Base-by-base conservation (phyloP, 2,888 invertebrate genomes). In the Hirtodrosophila cameraria region DNA sequence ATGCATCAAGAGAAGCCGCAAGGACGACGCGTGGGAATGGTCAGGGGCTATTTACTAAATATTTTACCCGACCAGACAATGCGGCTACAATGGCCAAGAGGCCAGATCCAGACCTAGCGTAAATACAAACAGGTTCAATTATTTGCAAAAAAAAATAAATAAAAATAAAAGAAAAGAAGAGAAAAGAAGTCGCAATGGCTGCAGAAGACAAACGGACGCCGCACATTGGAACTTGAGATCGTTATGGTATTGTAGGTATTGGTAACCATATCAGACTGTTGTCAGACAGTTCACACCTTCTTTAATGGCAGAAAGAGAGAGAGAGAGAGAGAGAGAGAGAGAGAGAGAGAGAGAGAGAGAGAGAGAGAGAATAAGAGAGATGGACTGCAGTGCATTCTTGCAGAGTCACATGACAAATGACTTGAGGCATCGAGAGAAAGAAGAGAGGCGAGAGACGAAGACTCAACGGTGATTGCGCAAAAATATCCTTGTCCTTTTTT, bases 371-470 rank as follows among this genome's bases (percentile, higher is more conserved):
- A n/a, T n/a, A n/a, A n/a, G n/a, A n/a, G n/a, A n/a, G 8, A 23
- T 6, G 8, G 23, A 23, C 7, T 0, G 6, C 13, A 38, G 45
- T 54, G 55, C 50, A 69, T 82, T 61, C 63, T 64, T 78, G 86
- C 85, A 73, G 71, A 76, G 79, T 86, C 85, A 86, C 72, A 82
- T 85, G 83, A 85, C 83, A 84, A 84, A 84, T 84, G 80, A 72
- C 66, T 49, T 61, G 39, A 16, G 43, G 12, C 28, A 35, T 28
- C 38, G 12, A 28, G 30, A 55, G 55, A 25, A 20, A 15, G 28
- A 11, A 35, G 23, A 38, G 43, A 18, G 31, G 41, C 12, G 46
- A 16, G 42, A 27, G 41, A 30, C 39, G 53, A 25, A 41, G 59
- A 48, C 33, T 31, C 38, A 35, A 43, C 27, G 52, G 66, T 86